Evolutionary conservation across 2,888 invertebrate genomes (phyloP), one percentile per base, ranked within the genome.

Genomic region (Adelphocoris suturalis): DNA sequence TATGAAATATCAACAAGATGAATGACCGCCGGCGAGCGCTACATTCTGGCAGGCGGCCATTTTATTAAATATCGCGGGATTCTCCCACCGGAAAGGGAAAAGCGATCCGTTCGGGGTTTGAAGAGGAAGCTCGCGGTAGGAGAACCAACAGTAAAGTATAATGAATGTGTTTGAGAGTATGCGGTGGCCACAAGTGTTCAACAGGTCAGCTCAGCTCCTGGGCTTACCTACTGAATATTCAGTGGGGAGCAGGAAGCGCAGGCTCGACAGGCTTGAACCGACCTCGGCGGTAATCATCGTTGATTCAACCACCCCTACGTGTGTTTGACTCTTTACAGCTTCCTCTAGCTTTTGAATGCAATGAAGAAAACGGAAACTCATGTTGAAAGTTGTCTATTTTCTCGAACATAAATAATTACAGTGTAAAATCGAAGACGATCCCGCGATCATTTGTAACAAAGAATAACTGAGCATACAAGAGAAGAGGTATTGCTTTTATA

Each of bases 121-220:
- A 16, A 52, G 52, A 16, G 16, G 14, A 52, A 52, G 11, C 52
- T 11, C 52, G 2, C 14, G 57, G n/a, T 57, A 14, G 16, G n/a
- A 57, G 57, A 5, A n/a, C 57, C 16, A 5, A n/a, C 57, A 16
- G 57, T 57, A 23, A 68, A 68, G 68, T 23, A 12, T 68, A 68
- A 68, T 27, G n/a, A 68, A 23, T 68, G 68, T 68, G 23, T 19
- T 68, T 68, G 68, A 68, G 61, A 61, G 61, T n/a, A 61, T 61
- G 19, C n/a, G 68, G 68, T 12, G 68, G 68, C 68, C 68, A 23
- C 68, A 68, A 68, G 23, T 68, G 68, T 23, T 68, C 68, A 68
- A 68, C 68, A 68, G 68, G 68, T 68, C 68, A 68, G 68, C 68
- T 68, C 12, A 23, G 68, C 23, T 68, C 23, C 9, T 68, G 68